Base-by-base conservation (phyloP, 2,888 invertebrate species). In the Heliconius sara region DNA sequence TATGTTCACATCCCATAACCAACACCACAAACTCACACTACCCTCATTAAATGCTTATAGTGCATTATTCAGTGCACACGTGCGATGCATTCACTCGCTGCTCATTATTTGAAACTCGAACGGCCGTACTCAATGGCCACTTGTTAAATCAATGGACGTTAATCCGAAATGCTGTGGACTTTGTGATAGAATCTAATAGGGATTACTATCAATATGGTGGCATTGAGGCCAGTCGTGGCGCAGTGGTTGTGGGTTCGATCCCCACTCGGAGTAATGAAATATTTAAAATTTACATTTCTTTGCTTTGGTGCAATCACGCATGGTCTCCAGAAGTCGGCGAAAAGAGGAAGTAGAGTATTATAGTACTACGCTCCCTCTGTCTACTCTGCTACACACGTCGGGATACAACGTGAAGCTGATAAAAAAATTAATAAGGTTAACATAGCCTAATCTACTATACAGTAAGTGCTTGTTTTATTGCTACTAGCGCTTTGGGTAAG, bases 21-120 rank as follows among this genome's bases (percentile, higher is more conserved):
- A 34, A n/a, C 52, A 27, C 73, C 73, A 16, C 57, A 73, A 73
- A 7, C 34, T 39, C 60, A 60, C 2, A 34, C 30, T 34, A 39
- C 60, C 9, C 60, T 73, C 60, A 73, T 70, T 70, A 77, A 71
- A 77, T 63, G 43, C 39, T 78, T 67, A 79, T 34, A 60, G 30
- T 30, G 78, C 43, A 72, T 71, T 78, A 76, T 76, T 78, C 76
- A 80, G 57, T 72, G 79, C 76, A 76, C 79, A 73, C 52, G 72
- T 72, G 72, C 67, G 27, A 27, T 67, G n/a, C 76, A 76, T 76
- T 73, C 63, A 68, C 65, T 47, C 39, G 68, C 76, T 34, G 67
- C 47, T 76, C 67, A 81, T 80, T 79, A 80, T 80, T 73, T 68
- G 80, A 76, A 80, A 73, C 79, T 76, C 60, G 79, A n/a, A 73